Evolutionary conservation across 1,140 invertebrate species (phyloP).

Genomic region (Philaenus spumarius): DNA sequence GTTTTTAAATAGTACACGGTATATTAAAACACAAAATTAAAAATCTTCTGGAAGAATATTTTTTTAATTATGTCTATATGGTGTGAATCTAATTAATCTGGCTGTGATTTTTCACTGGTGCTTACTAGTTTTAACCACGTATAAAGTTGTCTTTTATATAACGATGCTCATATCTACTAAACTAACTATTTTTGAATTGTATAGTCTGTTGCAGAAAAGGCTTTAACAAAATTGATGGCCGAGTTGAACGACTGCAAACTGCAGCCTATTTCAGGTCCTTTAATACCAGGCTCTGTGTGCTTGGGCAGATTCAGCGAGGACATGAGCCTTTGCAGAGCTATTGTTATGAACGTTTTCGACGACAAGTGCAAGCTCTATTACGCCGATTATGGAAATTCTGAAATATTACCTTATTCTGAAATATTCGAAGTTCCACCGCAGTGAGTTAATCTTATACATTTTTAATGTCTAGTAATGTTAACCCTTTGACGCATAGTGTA

Average conservation of each 20-base stretch:
- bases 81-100: too few species aligned
- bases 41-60: too few species aligned
- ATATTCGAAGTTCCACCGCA: conserved; percentile 64
- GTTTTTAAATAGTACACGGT: too few species aligned
- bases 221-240: conserved; percentile 56
- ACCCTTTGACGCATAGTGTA: too few species aligned
- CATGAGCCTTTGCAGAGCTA: conserved; percentile 58
- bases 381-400: conserved; percentile 70
- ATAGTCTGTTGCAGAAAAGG: conserved; percentile 30
- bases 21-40: too few species aligned
- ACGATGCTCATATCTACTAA: too few species aligned
- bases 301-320: conserved; percentile 58
- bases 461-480: too few species aligned
- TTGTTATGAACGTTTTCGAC: conserved; percentile 58
- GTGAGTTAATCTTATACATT: too few species aligned
- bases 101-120: too few species aligned
- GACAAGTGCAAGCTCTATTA: conserved; percentile 59
- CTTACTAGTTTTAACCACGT: too few species aligned
- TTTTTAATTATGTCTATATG: too few species aligned
- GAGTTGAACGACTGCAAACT: conserved; percentile 48
- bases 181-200: background rate
- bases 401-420: conserved; percentile 55
- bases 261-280: conserved; percentile 50
- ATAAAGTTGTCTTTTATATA: too few species aligned
- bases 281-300: conserved; percentile 61